A percentile compares a stretch with the other conserved stretches of the same genome.
These are phyloP conservation scores for Protonibea diacanthus DNA, from an alignment of 2,797 vertebrate genomes.

Conservation along the genomic window DNA sequence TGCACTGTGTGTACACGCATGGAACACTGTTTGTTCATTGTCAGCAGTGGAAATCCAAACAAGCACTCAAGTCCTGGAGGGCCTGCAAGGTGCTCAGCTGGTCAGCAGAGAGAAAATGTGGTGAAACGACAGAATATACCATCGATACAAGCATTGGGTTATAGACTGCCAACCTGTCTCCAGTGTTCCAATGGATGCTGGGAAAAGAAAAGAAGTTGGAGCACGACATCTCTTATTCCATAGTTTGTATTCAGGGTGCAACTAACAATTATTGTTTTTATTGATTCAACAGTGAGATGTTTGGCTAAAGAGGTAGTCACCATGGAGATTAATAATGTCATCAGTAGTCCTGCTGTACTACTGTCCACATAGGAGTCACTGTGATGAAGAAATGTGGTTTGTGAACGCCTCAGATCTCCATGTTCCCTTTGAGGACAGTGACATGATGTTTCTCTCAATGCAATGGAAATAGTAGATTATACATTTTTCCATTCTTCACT, in stretches of 20 bases:
- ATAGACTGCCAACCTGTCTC: neutral
- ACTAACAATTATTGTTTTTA: neutral
- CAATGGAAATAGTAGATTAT: too few species aligned
- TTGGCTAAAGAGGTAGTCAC: neutral
- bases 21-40: conserved; percentile 36
- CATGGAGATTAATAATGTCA: conserved; percentile 7
- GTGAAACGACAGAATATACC: conserved; percentile 4
- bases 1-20: conserved; percentile 33
- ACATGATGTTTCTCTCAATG: too few species aligned
- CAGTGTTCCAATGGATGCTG: neutral
- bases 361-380: conserved; percentile 3
- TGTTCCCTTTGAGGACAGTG: too few species aligned
- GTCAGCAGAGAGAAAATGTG: conserved; percentile 8
- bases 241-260: neutral
- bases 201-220: neutral
- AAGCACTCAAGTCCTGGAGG: conserved; percentile 21
- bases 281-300: neutral
- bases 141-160: neutral
- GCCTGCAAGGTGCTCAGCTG: conserved; percentile 14
- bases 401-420: neutral
- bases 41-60: conserved; percentile 34
- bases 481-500: too few species aligned
- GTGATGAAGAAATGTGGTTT: neutral
- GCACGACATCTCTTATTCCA: neutral
- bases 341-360: neutral